A percentile compares a stretch with the other conserved stretches of the same genome.
Conservation (phyloP, 1,140 invertebrate genomes). For the Orius insidiosus region DNA sequence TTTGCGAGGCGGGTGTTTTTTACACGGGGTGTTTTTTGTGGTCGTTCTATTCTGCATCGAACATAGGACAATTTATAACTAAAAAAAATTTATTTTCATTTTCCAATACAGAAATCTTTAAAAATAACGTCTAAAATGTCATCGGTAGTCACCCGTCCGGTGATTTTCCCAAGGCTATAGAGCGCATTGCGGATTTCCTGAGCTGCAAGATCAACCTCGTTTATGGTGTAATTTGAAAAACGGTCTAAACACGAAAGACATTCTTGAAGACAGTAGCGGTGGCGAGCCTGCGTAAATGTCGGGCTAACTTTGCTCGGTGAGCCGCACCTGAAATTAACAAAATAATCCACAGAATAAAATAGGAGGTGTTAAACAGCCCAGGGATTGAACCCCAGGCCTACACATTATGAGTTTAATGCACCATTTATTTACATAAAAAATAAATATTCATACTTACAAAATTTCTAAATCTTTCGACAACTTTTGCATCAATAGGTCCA, state of each 20-base stretch:
- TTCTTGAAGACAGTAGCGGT: constrained; percentile 38
- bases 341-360: no score
- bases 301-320: constrained; percentile 40
- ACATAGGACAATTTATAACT: no score
- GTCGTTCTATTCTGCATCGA: no score
- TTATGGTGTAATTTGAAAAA: constrained; percentile 27
- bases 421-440: no score
- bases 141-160: constrained; percentile 55
- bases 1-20: no score
- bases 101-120: constrained; percentile 75
- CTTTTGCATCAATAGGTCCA: constrained; percentile 34
- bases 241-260: constrained; percentile 32
- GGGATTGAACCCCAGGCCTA: no score
- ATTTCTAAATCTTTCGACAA: constrained; percentile 34
- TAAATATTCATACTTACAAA: no score
- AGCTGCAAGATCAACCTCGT: constrained; percentile 47
- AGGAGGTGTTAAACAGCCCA: no score
- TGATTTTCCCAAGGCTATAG: constrained; percentile 52
- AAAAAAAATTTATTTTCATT: no score
- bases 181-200: constrained; percentile 46
- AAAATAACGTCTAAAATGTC: constrained; percentile 72
- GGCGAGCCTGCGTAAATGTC: constrained; percentile 42
- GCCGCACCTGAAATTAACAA: constrained; percentile 36
- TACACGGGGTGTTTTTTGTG: no score
- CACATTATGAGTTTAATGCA: no score